Evolutionary conservation across 2,113 vertebrate species (phyloP).

Genomic region (Colossoma macropomum): DNA sequence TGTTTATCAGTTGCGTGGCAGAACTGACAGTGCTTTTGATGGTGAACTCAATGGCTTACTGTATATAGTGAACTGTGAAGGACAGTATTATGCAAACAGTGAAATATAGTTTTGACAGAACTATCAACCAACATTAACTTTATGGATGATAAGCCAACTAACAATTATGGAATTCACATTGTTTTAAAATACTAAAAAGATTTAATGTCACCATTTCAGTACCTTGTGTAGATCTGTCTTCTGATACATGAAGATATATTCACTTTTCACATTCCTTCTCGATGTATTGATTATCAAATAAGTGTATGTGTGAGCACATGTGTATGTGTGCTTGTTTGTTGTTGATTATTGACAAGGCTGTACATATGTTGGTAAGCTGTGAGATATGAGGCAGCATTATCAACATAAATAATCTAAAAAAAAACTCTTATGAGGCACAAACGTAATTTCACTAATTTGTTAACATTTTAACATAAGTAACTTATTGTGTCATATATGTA

Average conservation of each 20-base stretch:
- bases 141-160: neutral
- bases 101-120: neutral
- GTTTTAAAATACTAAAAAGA: no score
- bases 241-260: no score
- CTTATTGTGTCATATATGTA: neutral
- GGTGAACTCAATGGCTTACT: neutral
- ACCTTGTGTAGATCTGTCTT: no score
- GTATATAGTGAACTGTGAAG: neutral
- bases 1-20: constrained; percentile 28
- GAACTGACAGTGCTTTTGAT: neutral
- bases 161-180: neutral
- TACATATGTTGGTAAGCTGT: neutral
- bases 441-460: neutral
- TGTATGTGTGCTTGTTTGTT: no score
- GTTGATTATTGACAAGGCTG: no score
- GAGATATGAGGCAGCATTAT: neutral
- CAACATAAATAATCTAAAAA: neutral
- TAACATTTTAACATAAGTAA: neutral
- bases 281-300: no score
- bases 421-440: neutral
- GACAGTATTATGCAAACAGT: neutral
- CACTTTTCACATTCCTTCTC: no score
- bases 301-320: no score
- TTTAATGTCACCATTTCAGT: no score
- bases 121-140: neutral